Conservation (phyloP, 23 tunicate genomes). For the Clavelina lepadiformis region DNA sequence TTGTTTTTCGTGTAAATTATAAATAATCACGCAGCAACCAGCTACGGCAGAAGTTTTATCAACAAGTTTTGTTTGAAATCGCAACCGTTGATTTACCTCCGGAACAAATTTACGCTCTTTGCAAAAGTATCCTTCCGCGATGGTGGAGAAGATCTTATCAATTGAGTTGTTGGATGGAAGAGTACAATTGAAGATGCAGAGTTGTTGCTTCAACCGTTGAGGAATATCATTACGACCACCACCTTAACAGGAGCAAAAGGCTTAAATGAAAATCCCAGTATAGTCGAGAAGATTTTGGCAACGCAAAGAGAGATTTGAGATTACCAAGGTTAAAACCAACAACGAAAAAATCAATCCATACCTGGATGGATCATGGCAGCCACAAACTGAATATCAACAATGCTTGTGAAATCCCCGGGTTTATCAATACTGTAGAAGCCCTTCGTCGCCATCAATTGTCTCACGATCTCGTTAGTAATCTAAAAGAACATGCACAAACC, state of each 20-base stretch:
- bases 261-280: no score
- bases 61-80: no score
- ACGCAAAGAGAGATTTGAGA: neutral
- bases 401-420: conserved; percentile 98
- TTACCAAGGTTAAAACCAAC: conserved; percentile 1
- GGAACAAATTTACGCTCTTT: conserved; percentile 70
- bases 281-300: no score
- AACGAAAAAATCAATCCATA: no score
- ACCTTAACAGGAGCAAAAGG: no score
- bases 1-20: no score
- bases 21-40: no score
- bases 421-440: conserved; percentile 99
- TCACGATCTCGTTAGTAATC: conserved; percentile 98
- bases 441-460: conserved; percentile 90
- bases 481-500: conserved; percentile 5
- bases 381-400: conserved; percentile 94
- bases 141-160: conserved; percentile 93
- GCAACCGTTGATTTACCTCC: conserved; percentile 32
- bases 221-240: conserved; percentile 99
- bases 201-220: conserved; percentile 94
- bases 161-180: conserved; percentile 98
- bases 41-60: no score
- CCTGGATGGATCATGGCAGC: conserved; percentile 99
- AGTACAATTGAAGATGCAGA: conserved; percentile 97
- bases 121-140: conserved; percentile 93